Evolutionary conservation across 2,113 vertebrate species (phyloP).

Genomic region (Passer domesticus): DNA sequence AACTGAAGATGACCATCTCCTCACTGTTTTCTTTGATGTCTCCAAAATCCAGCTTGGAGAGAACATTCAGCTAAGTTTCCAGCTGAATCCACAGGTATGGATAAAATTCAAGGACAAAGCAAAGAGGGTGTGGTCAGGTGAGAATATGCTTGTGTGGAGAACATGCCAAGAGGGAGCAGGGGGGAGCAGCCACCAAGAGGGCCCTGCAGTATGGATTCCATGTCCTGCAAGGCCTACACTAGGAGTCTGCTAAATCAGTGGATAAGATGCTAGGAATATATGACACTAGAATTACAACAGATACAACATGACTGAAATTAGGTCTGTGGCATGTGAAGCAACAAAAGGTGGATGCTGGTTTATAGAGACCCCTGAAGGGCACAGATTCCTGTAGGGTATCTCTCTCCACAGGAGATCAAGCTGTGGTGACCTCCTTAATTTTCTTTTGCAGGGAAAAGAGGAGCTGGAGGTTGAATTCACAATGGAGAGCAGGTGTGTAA

Average conservation of each 20-base stretch:
- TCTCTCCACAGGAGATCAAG: neutral
- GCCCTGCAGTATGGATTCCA: neutral
- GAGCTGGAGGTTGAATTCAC: slow-evolving; percentile 82
- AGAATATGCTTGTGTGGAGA: neutral
- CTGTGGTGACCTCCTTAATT: neutral
- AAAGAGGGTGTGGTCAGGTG: neutral
- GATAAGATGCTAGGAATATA: neutral
- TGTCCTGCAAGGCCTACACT: neutral
- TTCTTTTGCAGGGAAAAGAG: slow-evolving; percentile 68
- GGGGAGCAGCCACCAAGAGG: neutral
- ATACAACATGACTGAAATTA: neutral
- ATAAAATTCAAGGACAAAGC: neutral
- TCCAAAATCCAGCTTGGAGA: slow-evolving; percentile 78
- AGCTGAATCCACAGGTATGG: slow-evolving; percentile 76
- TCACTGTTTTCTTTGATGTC: slow-evolving; percentile 80
- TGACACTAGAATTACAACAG: neutral
- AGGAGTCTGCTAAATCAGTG: neutral
- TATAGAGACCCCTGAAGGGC: neutral
- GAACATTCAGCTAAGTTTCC: slow-evolving; percentile 72
- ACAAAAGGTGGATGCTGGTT: neutral
- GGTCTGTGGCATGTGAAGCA: neutral
- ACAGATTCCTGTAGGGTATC: neutral
- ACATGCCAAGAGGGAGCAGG: too few relatives aligned
- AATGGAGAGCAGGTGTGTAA: slow-evolving; percentile 77
- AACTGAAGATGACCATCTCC: slow-evolving; percentile 78